Conservation (phyloP, 2,888 invertebrate species). For the Clusia tigrina region DNA sequence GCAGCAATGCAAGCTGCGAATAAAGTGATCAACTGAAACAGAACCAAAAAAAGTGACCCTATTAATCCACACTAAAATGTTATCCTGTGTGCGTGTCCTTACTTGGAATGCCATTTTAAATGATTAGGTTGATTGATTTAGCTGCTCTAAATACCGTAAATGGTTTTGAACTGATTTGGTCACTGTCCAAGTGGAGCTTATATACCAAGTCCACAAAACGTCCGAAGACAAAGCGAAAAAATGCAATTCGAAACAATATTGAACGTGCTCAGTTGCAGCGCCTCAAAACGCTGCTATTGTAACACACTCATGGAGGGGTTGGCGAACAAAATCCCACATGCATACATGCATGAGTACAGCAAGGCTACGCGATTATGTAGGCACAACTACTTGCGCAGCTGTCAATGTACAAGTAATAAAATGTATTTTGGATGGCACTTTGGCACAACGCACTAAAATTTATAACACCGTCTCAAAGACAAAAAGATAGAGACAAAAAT, state of each 20-base stretch:
- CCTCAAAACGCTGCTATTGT: too few relatives aligned
- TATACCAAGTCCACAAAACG: constrained; percentile 48
- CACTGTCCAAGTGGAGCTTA: constrained; percentile 48
- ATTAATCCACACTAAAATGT: neutral
- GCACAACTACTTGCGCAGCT: neutral
- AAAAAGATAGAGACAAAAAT: neutral
- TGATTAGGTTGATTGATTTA: constrained; percentile 32
- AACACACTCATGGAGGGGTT: neutral
- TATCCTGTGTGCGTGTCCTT: constrained; percentile 37
- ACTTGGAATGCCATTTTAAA: constrained; percentile 62
- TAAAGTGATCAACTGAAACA: constrained; percentile 53
- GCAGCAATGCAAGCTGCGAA: constrained; percentile 57
- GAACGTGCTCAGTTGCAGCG: too few relatives aligned
- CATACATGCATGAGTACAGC: neutral
- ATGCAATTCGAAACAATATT: constrained; percentile 13
- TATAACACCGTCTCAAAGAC: neutral
- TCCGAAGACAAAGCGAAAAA: constrained; percentile 36
- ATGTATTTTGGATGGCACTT: constrained; percentile 36
- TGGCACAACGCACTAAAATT: neutral
- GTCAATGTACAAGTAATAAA: constrained; percentile 40
- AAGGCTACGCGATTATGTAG: too few relatives aligned
- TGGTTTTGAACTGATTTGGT: constrained; percentile 59
- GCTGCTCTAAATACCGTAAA: constrained; percentile 61
- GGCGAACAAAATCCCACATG: neutral
- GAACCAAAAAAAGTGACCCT: constrained; percentile 8